Base-by-base conservation (phyloP, 2,797 vertebrate species). In the Tenualosa ilisha region DNA sequence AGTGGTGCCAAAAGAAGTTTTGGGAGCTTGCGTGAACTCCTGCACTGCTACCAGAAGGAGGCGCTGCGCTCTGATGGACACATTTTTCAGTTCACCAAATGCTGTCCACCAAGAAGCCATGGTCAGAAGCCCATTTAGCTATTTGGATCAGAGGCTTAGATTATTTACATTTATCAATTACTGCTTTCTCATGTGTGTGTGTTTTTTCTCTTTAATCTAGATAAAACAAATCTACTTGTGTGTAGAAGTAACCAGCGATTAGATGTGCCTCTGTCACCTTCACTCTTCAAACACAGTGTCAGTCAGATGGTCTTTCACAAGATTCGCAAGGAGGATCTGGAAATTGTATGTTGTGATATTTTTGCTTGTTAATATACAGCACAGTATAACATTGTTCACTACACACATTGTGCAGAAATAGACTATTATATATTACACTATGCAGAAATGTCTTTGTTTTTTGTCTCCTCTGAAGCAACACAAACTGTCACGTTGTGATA, bases 281-380 rank as follows among this genome's bases (percentile, higher is more conserved):
- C 94, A 0, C 92, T 97, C 24, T 95, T 97, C 88, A 98, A 95
- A 85, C 97, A 97, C 89, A 98, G 97, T 90, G 95, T 99, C 93
- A 98, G 95, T 93, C 98, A 99, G 92, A 99, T 99, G 98, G 97
- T 99, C 82, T 99, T 99, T 92, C 98, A 99, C 95, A 99, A 98
- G 94, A 99, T 99, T 89, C 96, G 96, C 85, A 98, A 96, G 91
- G 98, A 99, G 88, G 97, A 99, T 89, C 95, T 99, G 49, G 89
- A 95, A 91, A 96, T 96, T 0, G 98, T 99, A 95, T 96, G 97
- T 37, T 0, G n/a, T 31, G 22, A 56, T 5, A 82, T 53, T 75
- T 11, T 65, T 37, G 59, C 46, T 13, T 22, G 53, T 0, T 31
- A 20, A 13, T 37, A 17, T 5, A 24, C 43, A 54, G 43, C 2